Base-by-base conservation (phyloP, 2,888 invertebrate species). In the Callyntrura guangdongensis region DNA sequence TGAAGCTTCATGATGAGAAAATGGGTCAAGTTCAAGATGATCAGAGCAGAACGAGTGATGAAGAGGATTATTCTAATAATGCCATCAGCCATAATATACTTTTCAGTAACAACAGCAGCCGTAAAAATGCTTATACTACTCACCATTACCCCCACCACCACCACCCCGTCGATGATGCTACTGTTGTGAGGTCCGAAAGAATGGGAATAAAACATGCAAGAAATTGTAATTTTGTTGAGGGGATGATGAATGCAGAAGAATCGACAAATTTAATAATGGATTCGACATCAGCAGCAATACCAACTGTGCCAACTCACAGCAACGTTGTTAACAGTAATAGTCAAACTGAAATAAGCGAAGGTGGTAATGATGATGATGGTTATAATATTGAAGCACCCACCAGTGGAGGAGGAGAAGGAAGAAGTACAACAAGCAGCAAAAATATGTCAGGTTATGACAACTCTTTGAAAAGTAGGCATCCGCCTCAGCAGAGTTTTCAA, bases 1-100 rank as follows among this genome's bases (percentile, higher is more conserved):
- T 86, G 86, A 79, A 86, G 90, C 72, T 64, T 74, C 69, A 69
- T 84, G 79, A 85, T 84, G 79, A 74, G 90, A 90, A 90, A 90
- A 90, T 90, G 81, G 90, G 90, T 90, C 90, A 90, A 90, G 90
- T 90, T 90, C 90, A 90, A 90, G 90, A 90, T 90, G 90, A 90
- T 90, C 90, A 90, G 90, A 90, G 90, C 90, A 90, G 85, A 90
- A 90, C 90, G 90, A 79, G 89, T 84, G 89, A 74, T 84, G 84
- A 89, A 72, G 89, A 85, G 25, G 79, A 84, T 12, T n/a, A 45
- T 72, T 8, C 9, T 49, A 49, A 9, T 67, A 45, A 67, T 22
- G 17, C 64, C 5, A 64, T 11, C 12, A 83, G 49, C 81, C 81
- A 82, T 82, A 47, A 11, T 45, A 36, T 36, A 36, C 36, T 36